phyloP scores from a whole-genome alignment of 2,888 invertebrate genomes.

The Atherix ibis region DNA sequence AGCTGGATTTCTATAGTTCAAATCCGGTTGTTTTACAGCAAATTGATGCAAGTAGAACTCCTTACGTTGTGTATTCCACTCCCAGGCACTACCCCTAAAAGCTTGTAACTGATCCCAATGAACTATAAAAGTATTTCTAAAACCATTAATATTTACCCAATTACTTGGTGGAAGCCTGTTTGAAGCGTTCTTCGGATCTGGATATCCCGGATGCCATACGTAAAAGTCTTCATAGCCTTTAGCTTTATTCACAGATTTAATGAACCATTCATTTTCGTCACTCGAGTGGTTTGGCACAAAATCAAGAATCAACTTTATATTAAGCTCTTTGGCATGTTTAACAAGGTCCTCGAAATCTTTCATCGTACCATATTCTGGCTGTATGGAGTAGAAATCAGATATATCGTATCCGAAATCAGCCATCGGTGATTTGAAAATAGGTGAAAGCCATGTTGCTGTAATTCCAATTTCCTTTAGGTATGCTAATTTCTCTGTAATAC shows the following conservation, averaged over 20 bases:
- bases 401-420: slow-evolving; percentile 52
- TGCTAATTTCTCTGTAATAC: slow-evolving; percentile 36
- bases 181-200: slow-evolving; percentile 26
- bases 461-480: slow-evolving; percentile 40
- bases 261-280: slow-evolving; percentile 68
- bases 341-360: slow-evolving; percentile 37
- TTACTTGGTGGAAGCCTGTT: slow-evolving; percentile 33
- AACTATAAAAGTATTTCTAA: neutral
- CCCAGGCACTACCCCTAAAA: slow-evolving; percentile 46
- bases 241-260: slow-evolving; percentile 42
- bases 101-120: slow-evolving; percentile 23
- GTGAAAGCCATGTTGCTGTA: slow-evolving; percentile 44
- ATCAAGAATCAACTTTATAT: slow-evolving; percentile 32
- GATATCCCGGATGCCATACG: slow-evolving; percentile 44
- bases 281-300: slow-evolving; percentile 47
- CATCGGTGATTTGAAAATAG: slow-evolving; percentile 47
- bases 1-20: slow-evolving; percentile 41
- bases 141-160: slow-evolving; percentile 27
- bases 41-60: slow-evolving; percentile 53
- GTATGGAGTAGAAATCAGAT: slow-evolving; percentile 38
- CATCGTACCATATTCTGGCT: slow-evolving; percentile 41
- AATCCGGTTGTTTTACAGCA: slow-evolving; percentile 42
- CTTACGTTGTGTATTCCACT: slow-evolving; percentile 37
- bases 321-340: slow-evolving; percentile 26
- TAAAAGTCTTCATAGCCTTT: slow-evolving; percentile 56